Percentiles rank a stretch among this genome's conserved stretches.
These are phyloP conservation scores for Spongilla lacustris DNA, from an alignment of 37 sponge, comb jelly and placozoan genomes.

Conservation along the genomic window DNA sequence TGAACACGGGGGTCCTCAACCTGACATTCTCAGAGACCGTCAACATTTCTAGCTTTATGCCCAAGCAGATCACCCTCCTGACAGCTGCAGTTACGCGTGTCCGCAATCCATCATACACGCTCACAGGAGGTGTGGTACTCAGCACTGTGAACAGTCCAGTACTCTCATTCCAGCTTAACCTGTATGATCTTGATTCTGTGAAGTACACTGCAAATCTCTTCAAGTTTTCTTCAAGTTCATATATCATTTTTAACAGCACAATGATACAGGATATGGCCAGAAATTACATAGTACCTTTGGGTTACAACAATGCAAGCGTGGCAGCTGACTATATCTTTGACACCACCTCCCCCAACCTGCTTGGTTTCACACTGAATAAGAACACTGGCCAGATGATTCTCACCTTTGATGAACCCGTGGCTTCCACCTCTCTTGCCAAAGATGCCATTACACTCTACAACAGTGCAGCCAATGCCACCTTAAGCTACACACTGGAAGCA, in stretches of 20 bases:
- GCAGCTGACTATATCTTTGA: slow-evolving; percentile 46
- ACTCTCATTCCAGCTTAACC: slow-evolving; percentile 43
- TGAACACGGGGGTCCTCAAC: slow-evolving; percentile 52
- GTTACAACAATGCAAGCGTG: slow-evolving; percentile 25
- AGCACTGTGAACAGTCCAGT: slow-evolving; percentile 57
- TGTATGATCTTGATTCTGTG: slow-evolving; percentile 70
- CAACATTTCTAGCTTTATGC: slow-evolving; percentile 65
- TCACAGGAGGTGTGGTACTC: slow-evolving; percentile 53
- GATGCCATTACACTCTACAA: slow-evolving; percentile 70
- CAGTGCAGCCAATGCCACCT: slow-evolving; percentile 9
- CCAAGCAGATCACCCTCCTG: slow-evolving; percentile 63
- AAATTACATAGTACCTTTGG: slow-evolving; percentile 46
- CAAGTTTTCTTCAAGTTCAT: slow-evolving; percentile 46
- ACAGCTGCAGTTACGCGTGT: slow-evolving; percentile 26
- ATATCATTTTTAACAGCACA: slow-evolving; percentile 40
- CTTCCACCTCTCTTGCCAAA: slow-evolving; percentile 48
- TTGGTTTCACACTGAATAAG: slow-evolving; percentile 55
- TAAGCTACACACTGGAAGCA: slow-evolving; percentile 61
- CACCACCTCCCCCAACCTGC: slow-evolving; percentile 52
- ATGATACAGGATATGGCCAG: slow-evolving; percentile 84
- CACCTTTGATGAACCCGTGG: slow-evolving; percentile 84
- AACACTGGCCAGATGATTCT: slow-evolving; percentile 58
- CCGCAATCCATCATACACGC: slow-evolving; percentile 25
- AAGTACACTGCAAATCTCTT: slow-evolving; percentile 66
- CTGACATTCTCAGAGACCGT: slow-evolving; percentile 84